Evolutionary conservation across 2,797 vertebrate genomes (phyloP).

Genomic region (Tenualosa ilisha): DNA sequence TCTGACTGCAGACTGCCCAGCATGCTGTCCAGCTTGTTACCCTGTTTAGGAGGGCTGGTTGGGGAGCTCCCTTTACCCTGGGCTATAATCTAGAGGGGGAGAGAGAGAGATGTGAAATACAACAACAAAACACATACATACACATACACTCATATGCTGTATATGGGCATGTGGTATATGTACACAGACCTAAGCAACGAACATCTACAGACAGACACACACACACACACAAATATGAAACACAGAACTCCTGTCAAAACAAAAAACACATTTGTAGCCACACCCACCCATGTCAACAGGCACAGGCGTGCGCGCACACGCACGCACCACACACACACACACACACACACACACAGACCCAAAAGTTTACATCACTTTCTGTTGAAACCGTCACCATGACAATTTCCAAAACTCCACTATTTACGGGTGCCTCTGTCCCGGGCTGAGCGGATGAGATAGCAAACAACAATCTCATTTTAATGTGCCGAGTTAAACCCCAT

Average conservation of each 20-base stretch:
- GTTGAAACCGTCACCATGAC: constrained; percentile 12
- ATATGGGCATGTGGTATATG: constrained; percentile 41
- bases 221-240: constrained; percentile 11
- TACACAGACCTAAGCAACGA: background rate
- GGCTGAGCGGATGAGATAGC: constrained; percentile 8
- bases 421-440: background rate
- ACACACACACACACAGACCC: background rate
- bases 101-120: constrained; percentile 65
- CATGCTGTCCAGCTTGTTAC: constrained; percentile 96
- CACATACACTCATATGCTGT: constrained; percentile 19
- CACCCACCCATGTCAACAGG: background rate
- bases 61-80: constrained; percentile 83
- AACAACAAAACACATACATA: constrained; percentile 54
- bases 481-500: background rate
- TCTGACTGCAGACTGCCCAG: constrained; percentile 93
- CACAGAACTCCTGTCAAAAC: too few relatives aligned
- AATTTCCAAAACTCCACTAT: background rate
- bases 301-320: too few relatives aligned
- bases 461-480: constrained; percentile 15
- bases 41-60: constrained; percentile 78
- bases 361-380: constrained; percentile 34
- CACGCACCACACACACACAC: background rate
- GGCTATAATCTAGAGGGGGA: constrained; percentile 81
- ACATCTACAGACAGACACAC: background rate
- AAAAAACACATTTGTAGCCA: too few relatives aligned